Evolutionary conservation across 2,113 vertebrate species (phyloP), one percentile per base, ranked within the genome.

Genomic region (Hippocampus guttulatus): DNA sequence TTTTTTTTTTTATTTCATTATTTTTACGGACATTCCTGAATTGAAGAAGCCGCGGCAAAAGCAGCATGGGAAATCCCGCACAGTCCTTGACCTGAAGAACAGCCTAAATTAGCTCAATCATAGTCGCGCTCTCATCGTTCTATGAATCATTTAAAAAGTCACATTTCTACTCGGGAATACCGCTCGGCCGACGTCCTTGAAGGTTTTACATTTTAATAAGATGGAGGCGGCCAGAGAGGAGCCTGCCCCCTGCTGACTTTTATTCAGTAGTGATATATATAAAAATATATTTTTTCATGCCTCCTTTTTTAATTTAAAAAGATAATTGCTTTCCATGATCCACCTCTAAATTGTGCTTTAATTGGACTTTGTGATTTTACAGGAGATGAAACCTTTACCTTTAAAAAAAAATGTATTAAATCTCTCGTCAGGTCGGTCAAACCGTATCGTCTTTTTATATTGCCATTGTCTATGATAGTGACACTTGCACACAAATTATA

Each of bases 121-220:
- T 25, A 52, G 49, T 63, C 72, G 71, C 85, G 82, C 60, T 66
- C 89, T 86, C 88, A 78, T 70, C n/a, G 23, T 25, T 47, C 16
- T 58, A 81, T 74, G 60, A 75, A 85, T 83, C 81, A 86, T 82
- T 85, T 79, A 85, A 81, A 70, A 14, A 45, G 7, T 12, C 65
- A 79, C 69, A 75, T 12, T 49, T 65, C 45, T 49, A 61, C 74
- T 75, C 78, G 51, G 64, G 40, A 83, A 75, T 5, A 41, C 33
- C 18, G 62, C 40, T 8, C n/a, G 47, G 25, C 27, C 6, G 60
- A 57, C 33, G 61, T 78, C 84, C 84, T 88, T 79, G 74, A 76
- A 84, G 62, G 12, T 78, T 76, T 76, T 51, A 45, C 57, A 73
- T 73, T 84, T 79, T 80, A 79, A 78, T 80, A 73, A 75, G 77